Base-by-base conservation (phyloP, 2,797 vertebrate genomes). In the Triplophysa yarkandensis region DNA sequence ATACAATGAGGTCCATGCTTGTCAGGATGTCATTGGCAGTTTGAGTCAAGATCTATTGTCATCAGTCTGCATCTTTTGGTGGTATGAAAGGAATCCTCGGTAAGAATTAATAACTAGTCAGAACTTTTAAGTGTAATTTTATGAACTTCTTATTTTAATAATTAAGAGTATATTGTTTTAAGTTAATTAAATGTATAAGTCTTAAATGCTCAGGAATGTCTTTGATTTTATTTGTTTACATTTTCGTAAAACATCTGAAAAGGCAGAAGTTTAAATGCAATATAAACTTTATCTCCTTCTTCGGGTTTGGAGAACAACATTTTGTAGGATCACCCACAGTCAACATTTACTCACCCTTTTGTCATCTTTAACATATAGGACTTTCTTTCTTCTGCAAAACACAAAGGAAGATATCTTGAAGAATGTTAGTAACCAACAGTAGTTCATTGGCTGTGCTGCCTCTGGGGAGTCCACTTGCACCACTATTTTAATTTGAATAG, bases 1-100 rank as follows among this genome's bases (percentile, higher is more conserved):
- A 63, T 44, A 68, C 34, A 41, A 46, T 60, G 65, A 65, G 77
- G 73, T 64, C 54, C 34, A 54, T 50, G 52, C 32, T 77, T 71
- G 32, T 64, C 54, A 55, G 57, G 23, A 39, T 65, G 58, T 60
- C 64, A 72, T 68, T 71, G 41, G 69, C 25, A 55, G 9, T 46
- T 62, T 69, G 62, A 73, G 13, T 70, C 58, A 74, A 70, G 61
- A 27, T 27, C 13, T 48, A 28, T 28, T 32, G 8, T 13, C 9
- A 21, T 3, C 63, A 32, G 48, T 30, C 46, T 9, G 66, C 4
- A n/a, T 63, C n/a, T 71, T 58, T 43, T 14, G 14, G 57, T 30
- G 25, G n/a, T 65, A 32, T 43, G 25, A 43, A 21, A 21, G 23
- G 36, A 58, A 66, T n/a, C n/a, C n/a, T n/a, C n/a, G n/a, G n/a